A percentile compares a stretch with the other conserved stretches of the same genome.
These are phyloP conservation scores for Acromyrmex echinatior DNA, from an alignment of 1,140 invertebrate genomes.

Conservation along the genomic window DNA sequence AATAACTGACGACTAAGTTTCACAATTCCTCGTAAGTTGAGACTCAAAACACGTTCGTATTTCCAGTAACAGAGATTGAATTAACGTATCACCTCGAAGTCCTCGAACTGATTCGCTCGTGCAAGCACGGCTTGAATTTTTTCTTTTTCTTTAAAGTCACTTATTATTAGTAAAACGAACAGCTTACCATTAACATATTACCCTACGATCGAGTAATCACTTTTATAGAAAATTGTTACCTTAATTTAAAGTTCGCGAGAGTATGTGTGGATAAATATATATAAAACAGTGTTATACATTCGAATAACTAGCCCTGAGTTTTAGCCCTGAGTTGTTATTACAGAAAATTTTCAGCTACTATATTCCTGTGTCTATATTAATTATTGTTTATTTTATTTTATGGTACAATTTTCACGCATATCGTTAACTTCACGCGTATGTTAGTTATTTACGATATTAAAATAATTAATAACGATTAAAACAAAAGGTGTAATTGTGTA, in stretches of 20 bases:
- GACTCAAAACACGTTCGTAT: constrained; percentile 1
- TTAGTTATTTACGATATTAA: not conserved
- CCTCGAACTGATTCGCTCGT: not conserved
- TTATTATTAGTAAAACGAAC: not conserved
- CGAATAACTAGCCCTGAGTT: not conserved
- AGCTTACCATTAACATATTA: constrained; percentile 23
- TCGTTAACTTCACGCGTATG: too few relatives aligned
- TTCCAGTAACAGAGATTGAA: constrained; percentile 15
- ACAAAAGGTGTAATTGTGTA: not conserved
- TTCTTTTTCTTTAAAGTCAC: not conserved
- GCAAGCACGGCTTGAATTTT: not conserved
- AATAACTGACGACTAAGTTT: constrained; percentile 55
- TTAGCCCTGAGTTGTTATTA: constrained; percentile 42
- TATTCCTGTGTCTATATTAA: not conserved
- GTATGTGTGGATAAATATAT: not conserved
- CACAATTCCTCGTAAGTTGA: constrained; percentile 64
- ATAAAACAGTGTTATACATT: constrained; percentile 1
- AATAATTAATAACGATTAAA: not conserved
- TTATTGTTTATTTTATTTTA: not conserved
- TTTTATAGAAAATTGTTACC: constrained; percentile 54
- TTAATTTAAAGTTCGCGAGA: constrained; percentile 27
- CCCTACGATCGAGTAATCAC: not conserved
- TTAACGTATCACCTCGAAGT: constrained; percentile 10
- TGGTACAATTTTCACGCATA: not conserved
- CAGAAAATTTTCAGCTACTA: not conserved